Evolutionary conservation across 2,797 vertebrate species (phyloP), one percentile per base, ranked within the genome.

Genomic region (Periparus ater): DNA sequence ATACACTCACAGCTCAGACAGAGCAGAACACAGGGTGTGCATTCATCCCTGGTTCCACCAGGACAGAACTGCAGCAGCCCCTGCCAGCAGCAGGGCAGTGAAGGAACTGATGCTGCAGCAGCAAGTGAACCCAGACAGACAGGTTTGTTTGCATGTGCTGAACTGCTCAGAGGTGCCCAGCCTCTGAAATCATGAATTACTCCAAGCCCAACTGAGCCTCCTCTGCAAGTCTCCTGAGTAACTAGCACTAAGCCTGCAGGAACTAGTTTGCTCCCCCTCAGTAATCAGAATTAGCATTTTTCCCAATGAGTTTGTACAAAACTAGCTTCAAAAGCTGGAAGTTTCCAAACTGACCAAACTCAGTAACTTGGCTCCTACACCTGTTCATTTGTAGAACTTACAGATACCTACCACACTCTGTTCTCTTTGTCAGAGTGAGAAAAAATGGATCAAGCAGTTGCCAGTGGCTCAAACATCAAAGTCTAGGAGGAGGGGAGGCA

Each of bases 1-100:
- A 10, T 13, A n/a, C 9, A 38, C 20, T 55, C 38, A 38, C 21
- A 83, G 51, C 55, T 63, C 1, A 0, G 32, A 45, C 0, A 2
- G 29, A 48, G 30, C 60, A 82, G 47, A 30, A 66, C 42, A 57
- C 21, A 30, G 34, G 14, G 20, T 23, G 11, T 54, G 51, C 6
- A 2, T 61, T 47, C 58, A 72, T 6, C 40, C 23, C 38, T 7
- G 44, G 3, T 5, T 27, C 54, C 21, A 30, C 7, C n/a, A 50
- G 29, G 0, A 4, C 19, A 63, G 7, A 54, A n/a, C 66, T 55
- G 53, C 50, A 45, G 62, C 34, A 81, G 47, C 10, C 36, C 10
- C 1, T 12, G 21, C 48, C 36, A 45, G 45, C 29, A 62, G 67
- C 9, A 34, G 29, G 54, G 26, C 44, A 58, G 30, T 2, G 51